Evolutionary conservation across 2,797 vertebrate genomes (phyloP), one percentile per base, ranked within the genome.

Genomic region (Epinephelus coioides): DNA sequence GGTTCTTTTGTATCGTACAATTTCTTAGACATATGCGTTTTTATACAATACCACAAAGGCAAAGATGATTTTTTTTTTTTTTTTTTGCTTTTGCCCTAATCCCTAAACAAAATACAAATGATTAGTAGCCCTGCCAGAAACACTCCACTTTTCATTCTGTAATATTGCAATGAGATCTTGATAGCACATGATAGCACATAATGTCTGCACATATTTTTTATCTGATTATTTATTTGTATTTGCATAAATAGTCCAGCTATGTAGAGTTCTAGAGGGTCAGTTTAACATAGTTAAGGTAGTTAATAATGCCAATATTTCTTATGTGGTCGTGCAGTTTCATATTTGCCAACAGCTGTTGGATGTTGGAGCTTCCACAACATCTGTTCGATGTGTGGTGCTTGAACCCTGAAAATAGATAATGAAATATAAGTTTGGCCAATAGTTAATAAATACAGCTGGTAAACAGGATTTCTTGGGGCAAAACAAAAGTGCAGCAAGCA

Each of bases 1-100:
- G 86, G 51, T 89, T 90, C 74, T 90, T 92, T 94, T 91, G 77
- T 94, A 81, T 88, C 80, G 74, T 65, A 71, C 72, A 78, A 65
- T 88, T 89, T 79, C 55, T 19, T 40, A 88, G 70, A 82, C 67
- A 87, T 85, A 84, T 91, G 65, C 17, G 72, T 80, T 85, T 88
- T 88, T 70, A 70, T 76, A 49, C 38, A 91, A 89, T 83, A 85
- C 86, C 71, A 78, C 82, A 85, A 89, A 90, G 74, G 83, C 59
- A 92, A 91, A 79, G 43, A 79, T 8, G 46, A 40, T 64, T 71
- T 23, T 23, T n/a, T n/a, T 21, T 21, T 25, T 14, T 61, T 65
- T 76, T 61, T 74, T 60, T 44, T 76, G 57, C 44, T 19, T 69
- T 6, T 73, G 19, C 44, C 12, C 5, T 77, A 75, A 78, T 86